Evolutionary conservation across 2,888 invertebrate species (phyloP).

Genomic region (Meghimatium bilineatum): DNA sequence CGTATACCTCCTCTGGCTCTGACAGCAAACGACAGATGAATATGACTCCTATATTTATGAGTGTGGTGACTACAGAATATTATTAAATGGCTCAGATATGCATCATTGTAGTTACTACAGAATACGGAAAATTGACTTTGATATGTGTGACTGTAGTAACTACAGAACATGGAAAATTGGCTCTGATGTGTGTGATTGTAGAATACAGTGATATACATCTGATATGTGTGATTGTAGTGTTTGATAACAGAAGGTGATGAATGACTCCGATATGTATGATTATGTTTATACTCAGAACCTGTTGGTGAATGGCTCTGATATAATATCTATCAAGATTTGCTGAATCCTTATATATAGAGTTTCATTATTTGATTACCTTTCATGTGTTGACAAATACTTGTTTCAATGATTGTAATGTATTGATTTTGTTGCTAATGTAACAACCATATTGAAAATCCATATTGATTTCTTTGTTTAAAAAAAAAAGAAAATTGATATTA

Average conservation of each 20-base stretch:
- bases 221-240: not conserved
- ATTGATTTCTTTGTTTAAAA: constrained; percentile 26
- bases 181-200: not conserved
- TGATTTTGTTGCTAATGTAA: not conserved
- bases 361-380: not conserved
- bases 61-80: too few relatives aligned
- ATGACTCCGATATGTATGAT: not conserved
- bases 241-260: not conserved
- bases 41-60: too few relatives aligned
- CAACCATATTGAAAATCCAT: constrained; percentile 34
- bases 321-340: not conserved
- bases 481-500: constrained; percentile 34
- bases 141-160: not conserved
- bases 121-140: not conserved
- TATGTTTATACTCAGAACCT: not conserved
- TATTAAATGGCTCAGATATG: not conserved
- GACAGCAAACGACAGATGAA: too few relatives aligned
- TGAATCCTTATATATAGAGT: not conserved
- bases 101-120: not conserved
- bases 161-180: not conserved
- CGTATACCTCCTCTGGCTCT: too few relatives aligned
- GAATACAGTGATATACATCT: too few relatives aligned
- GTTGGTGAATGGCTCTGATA: not conserved
- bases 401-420: not conserved
- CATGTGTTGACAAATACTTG: not conserved